Percentiles rank a stretch among this genome's conserved stretches.
Conservation (phyloP, 2,113 vertebrate genomes). For the Colossoma macropomum region DNA sequence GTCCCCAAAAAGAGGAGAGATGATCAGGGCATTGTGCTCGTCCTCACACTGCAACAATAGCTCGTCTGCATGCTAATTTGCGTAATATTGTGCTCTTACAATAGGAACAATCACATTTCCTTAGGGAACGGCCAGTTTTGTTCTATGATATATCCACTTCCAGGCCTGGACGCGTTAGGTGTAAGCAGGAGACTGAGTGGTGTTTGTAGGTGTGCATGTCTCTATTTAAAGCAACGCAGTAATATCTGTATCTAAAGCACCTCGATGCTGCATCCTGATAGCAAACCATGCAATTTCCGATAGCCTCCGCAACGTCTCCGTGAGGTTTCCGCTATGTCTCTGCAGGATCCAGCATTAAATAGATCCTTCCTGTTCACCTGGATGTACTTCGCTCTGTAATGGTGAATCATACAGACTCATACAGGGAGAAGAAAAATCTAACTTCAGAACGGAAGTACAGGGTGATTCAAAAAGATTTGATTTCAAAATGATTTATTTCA, state of each 20-base stretch:
- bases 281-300: neutral
- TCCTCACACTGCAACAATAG: conserved; percentile 56
- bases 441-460: neutral
- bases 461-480: no score
- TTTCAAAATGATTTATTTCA: no score
- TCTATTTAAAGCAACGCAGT: conserved; percentile 48
- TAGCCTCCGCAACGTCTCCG: conserved; percentile 19
- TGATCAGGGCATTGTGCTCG: conserved; percentile 68
- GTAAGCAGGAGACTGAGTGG: neutral
- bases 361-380: conserved; percentile 34
- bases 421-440: conserved; percentile 6
- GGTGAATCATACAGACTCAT: neutral
- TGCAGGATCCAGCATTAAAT: conserved; percentile 25
- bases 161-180: neutral
- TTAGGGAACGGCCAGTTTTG: conserved; percentile 31
- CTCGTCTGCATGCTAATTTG: conserved; percentile 72
- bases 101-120: conserved; percentile 54
- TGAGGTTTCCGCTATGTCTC: neutral
- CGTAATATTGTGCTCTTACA: conserved; percentile 70
- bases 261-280: neutral
- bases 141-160: conserved; percentile 15
- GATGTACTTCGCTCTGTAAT: neutral
- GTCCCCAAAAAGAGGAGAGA: conserved; percentile 70
- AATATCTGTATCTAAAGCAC: conserved; percentile 41
- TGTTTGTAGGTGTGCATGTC: conserved; percentile 1